Base-by-base conservation (phyloP, 2,797 vertebrate genomes). In the Halcyon chelicuti region DNA sequence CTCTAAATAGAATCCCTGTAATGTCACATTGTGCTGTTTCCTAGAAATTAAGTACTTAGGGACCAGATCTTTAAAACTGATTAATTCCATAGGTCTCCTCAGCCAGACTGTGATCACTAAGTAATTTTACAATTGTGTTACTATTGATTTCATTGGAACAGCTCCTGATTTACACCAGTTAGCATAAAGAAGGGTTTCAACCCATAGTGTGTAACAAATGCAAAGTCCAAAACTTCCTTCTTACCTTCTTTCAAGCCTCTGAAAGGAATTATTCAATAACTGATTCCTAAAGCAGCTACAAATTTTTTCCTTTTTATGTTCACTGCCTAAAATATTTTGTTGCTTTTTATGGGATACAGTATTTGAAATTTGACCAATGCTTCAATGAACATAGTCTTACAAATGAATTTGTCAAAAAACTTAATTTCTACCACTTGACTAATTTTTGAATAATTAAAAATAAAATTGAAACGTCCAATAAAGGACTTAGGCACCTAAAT, bases 1-100 rank as follows among this genome's bases (percentile, higher is more conserved):
- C 97, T 97, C 96, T 97, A 97, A 97, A 97, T 97, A 96, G 96
- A 96, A 97, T 97, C 93, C 95, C 95, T 97, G 97, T 97, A 97
- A 97, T 95, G 85, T 96, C 95, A 96, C 90, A 91, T 96, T 96
- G 90, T 91, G 86, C 95, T 70, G 85, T 93, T 97, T 96, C 96
- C 94, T 96, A 97, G 97, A 97, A 97, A 96, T 96, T 93, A 97
- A 97, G 74, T 95, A 84, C 57, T 86, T 57, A 75, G 80, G 95
- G 91, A 97, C 93, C 82, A 92, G 96, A 96, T 96, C 79, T 97
- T 94, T 96, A 89, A 89, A 95, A 81, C 62, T 93, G 92, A 96
- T 94, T 94, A 94, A 95, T 91, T 68, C 63, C 46, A 40, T 62
- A 76, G 93, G 58, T 72, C 72, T 82, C 15, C 51, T 74, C 35